Conservation (phyloP, 1,140 invertebrate genomes). For the Tetramorium simillimum region DNA sequence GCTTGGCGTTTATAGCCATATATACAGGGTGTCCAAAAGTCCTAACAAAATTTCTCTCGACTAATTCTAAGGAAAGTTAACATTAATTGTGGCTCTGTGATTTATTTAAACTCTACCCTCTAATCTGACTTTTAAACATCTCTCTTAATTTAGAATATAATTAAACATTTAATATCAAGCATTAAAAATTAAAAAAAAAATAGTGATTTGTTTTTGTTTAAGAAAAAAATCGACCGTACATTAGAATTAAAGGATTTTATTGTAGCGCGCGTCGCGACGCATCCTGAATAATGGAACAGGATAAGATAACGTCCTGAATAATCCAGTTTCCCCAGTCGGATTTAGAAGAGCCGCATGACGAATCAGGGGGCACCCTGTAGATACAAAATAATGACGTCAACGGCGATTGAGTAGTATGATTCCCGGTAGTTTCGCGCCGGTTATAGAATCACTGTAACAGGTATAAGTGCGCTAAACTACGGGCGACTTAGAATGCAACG, state of each 20-base stretch:
- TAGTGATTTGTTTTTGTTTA: background rate
- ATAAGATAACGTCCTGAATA: background rate
- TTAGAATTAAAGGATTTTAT: background rate
- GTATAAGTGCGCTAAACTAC: conserved; percentile 42
- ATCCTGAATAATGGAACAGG: background rate
- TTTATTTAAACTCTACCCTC: background rate
- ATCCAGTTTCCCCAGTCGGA: background rate
- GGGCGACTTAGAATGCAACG: conserved; percentile 25
- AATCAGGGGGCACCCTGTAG: conserved; percentile 24
- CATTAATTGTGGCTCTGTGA: background rate
- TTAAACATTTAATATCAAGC: background rate
- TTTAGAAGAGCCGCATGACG: background rate
- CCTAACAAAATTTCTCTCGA: background rate
- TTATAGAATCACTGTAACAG: conserved; percentile 54
- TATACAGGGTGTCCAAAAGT: background rate
- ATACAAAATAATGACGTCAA: conserved; percentile 56
- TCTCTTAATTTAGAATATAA: background rate
- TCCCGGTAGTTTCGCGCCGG: conserved; percentile 41
- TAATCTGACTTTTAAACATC: background rate
- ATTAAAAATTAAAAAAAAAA: background rate
- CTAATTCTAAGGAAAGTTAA: background rate
- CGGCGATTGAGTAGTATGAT: conserved; percentile 49
- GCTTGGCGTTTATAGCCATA: background rate
- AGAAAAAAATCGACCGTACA: background rate
- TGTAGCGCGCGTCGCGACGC: background rate